Conservation (phyloP, 2,888 invertebrate species). For the Zygogramma bicolorata region DNA sequence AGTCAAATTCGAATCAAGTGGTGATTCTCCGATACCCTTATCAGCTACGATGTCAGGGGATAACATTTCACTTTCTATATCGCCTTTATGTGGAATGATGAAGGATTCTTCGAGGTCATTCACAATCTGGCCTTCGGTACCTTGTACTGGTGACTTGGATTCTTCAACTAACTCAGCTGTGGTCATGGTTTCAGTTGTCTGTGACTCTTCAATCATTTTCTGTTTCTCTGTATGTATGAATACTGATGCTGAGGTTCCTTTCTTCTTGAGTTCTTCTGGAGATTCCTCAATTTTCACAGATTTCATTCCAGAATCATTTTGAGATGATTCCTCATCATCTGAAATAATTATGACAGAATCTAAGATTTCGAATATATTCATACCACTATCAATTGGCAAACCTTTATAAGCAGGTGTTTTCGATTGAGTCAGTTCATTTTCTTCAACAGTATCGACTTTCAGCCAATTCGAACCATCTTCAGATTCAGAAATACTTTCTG, state of each 20-base stretch:
- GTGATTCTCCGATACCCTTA: conserved; percentile 4
- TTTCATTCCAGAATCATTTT: not conserved
- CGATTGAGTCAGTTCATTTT: not conserved
- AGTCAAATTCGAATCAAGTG: not conserved
- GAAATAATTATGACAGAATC: conserved; percentile 55
- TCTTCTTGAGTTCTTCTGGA: not conserved
- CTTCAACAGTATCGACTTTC: not conserved
- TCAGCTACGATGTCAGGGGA: not conserved
- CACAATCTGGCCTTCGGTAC: not conserved
- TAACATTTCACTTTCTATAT: not conserved
- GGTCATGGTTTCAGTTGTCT: not conserved
- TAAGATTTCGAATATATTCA: conserved; percentile 49
- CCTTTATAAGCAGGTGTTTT: conserved; percentile 42
- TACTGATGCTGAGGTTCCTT: not conserved
- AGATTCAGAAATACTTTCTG: conserved; percentile 2
- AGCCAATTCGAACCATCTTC: conserved; percentile 13
- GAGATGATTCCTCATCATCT: conserved; percentile 47
- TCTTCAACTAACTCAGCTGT: not conserved
- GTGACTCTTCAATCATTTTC: not conserved
- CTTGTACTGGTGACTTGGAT: not conserved
- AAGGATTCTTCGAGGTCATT: not conserved
- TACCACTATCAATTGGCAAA: conserved; percentile 50
- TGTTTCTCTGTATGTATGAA: not conserved
- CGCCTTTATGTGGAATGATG: not conserved
- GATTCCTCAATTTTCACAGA: not conserved